These are phyloP conservation scores for Cryptocephalus moraei DNA, from an alignment of 2,888 invertebrate species.

Conservation along the genomic window DNA sequence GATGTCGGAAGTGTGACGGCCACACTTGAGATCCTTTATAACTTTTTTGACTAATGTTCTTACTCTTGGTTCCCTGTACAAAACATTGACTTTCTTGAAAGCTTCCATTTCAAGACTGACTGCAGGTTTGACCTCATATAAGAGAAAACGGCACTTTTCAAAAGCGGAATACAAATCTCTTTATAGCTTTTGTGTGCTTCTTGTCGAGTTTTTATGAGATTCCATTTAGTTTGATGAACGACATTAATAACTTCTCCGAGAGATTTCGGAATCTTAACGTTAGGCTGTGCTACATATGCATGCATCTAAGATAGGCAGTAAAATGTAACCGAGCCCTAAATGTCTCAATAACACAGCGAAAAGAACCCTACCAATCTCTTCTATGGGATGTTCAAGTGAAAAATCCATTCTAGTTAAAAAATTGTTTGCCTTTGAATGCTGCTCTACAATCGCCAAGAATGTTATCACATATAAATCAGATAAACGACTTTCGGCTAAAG, in stretches of 20 bases:
- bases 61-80: constrained; percentile 59
- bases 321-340: constrained; percentile 68
- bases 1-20: constrained; percentile 37
- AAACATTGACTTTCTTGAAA: constrained; percentile 52
- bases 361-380: constrained; percentile 78
- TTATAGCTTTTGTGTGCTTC: constrained; percentile 88
- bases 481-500: constrained; percentile 51
- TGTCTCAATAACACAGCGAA: constrained; percentile 82
- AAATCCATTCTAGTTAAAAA: constrained; percentile 68
- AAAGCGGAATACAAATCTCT: constrained; percentile 86
- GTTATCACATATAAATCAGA: constrained; percentile 55
- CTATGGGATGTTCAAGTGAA: constrained; percentile 84
- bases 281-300: constrained; percentile 56
- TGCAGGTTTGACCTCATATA: constrained; percentile 85
- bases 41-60: constrained; percentile 45
- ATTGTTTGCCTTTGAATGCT: constrained; percentile 62
- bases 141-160: constrained; percentile 76
- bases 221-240: constrained; percentile 87
- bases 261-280: constrained; percentile 61
- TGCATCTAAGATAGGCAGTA: constrained; percentile 62
- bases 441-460: constrained; percentile 58
- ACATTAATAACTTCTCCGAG: constrained; percentile 72
- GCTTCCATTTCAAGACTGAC: constrained; percentile 63
- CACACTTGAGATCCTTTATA: constrained; percentile 51
- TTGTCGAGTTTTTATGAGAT: constrained; percentile 80